Base-by-base conservation (phyloP, 2,888 invertebrate genomes). In the Philaethria dido region DNA sequence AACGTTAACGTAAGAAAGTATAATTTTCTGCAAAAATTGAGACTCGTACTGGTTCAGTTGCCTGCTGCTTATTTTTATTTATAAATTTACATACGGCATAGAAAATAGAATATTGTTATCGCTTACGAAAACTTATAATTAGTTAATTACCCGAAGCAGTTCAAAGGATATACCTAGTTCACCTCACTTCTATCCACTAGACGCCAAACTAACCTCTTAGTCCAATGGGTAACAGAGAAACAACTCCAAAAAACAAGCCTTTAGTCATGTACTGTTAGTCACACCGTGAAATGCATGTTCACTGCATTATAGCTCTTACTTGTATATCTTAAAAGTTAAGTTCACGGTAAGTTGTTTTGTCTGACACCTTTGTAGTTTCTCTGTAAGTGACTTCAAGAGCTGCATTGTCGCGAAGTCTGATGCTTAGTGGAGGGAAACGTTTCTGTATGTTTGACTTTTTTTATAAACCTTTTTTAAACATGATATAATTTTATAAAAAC, bases 121-220 rank as follows among this genome's bases (percentile, higher is more conserved):
- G 45, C 9, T 45, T 1, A 18, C 16, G 2, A 8, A n/a, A 39
- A 13, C 20, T 5, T 55, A 14, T 14, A 0, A 39, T 33, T 20
- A 20, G n/a, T 20, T 14, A 36, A 65, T 69, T 60, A 64, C 62
- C 57, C 63, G n/a, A 50, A 52, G 42, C 64, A 64, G 25, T 62
- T 57, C 57, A 25, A 22, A 64, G 62, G 47, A 55, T 22, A 55
- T 55, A 39, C 14, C 20, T 14, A 36, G 33, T 22, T 65, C 57
- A 50, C 54, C 63, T 62, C 66, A 60, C 50, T 48, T 54, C n/a
- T 39, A 39, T 57, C 52, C 66, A 69, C 69, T 69, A 69, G 60
- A 55, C 63, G 62, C 64, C 62, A 65, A 70, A 70, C 68, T 70
- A 70, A 60, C 66, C 70, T 66, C 70, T 70, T 62, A 60, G 62